Evolutionary conservation across 2,113 vertebrate genomes (phyloP), one percentile per base, ranked within the genome.

Genomic region (Balaeniceps rex): DNA sequence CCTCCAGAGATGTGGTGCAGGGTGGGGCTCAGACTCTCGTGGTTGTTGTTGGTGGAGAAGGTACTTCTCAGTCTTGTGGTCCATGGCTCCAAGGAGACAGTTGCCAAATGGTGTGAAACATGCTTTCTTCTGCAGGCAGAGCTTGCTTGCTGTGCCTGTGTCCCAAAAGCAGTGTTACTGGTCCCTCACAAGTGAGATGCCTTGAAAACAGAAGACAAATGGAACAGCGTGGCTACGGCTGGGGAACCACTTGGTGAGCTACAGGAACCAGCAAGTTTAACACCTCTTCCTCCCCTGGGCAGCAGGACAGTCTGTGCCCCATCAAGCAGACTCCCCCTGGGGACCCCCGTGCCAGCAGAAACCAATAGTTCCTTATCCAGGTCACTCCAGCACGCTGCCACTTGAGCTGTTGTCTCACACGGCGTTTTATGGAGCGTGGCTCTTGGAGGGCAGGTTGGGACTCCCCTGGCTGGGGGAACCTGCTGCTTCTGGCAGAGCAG

Each of bases 361-460:
- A 65, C 52, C 90, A 83, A 19, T 10, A 76, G 78, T 55, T 89
- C 63, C 52, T 94, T 64, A 51, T 70, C 63, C 71, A 90, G 51
- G 46, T 82, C 65, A 91, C 11, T 76, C 75, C 77, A 36, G 34
- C 0, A 18, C 54, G 54, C 49, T 44, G 44, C 38, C 54, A 57
- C 87, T 86, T 82, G 40, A 90, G 54, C 54, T 4, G 10, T 46
- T 10, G 6, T 63, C 49, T 90, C 85, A 57, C 38, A 22, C 0
- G 11, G 64, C 24, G 29, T 72, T 52, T 57, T 34, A 66, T 0
- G 3, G 51, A 71, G 10, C 0, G 0, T 18, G n/a, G 69, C 31
- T 81, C 44, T 70, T 55, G 51, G 79, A 84, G 9, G 52, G 58
- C 49, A 69, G 26, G 54, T 14, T 51, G 36, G 61, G 68, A 65